Percentiles rank a stretch among this genome's conserved stretches.
These are phyloP conservation scores for Malurus elegans DNA, from an alignment of 2,113 vertebrate genomes.

Conservation along the genomic window DNA sequence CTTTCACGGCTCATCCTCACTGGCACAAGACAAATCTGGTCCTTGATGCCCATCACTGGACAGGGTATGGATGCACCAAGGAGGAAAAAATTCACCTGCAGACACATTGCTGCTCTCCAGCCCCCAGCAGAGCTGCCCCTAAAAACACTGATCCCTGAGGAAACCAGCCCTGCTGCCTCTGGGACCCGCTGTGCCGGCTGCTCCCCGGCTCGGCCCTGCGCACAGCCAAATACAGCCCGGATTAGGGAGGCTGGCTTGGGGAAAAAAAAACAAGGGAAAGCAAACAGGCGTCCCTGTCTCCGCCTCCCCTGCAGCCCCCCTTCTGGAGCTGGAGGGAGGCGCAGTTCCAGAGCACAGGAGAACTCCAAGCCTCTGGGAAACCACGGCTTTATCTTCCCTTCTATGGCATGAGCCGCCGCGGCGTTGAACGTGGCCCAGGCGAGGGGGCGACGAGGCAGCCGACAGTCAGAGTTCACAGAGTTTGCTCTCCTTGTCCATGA, in stretches of 20 bases:
- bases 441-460: neutral
- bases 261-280: neutral
- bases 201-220: neutral
- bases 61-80: rapidly evolving
- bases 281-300: neutral
- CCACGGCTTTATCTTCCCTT: constrained; percentile 39
- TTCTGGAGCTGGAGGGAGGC: neutral
- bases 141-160: rapidly evolving
- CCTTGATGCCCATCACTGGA: neutral
- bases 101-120: neutral
- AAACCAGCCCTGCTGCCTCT: neutral
- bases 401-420: neutral
- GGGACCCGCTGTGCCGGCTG: neutral
- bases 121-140: neutral
- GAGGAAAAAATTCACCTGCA: neutral
- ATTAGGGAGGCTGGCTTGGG: neutral
- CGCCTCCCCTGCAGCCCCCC: neutral
- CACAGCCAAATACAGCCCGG: neutral
- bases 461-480: neutral
- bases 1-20: rapidly evolving
- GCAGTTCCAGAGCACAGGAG: constrained; percentile 2
- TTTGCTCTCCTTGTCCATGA: neutral
- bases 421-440: neutral
- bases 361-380: neutral
- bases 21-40: rapidly evolving